Conservation (phyloP, 2,797 vertebrate species). For the Synanceia verrucosa region DNA sequence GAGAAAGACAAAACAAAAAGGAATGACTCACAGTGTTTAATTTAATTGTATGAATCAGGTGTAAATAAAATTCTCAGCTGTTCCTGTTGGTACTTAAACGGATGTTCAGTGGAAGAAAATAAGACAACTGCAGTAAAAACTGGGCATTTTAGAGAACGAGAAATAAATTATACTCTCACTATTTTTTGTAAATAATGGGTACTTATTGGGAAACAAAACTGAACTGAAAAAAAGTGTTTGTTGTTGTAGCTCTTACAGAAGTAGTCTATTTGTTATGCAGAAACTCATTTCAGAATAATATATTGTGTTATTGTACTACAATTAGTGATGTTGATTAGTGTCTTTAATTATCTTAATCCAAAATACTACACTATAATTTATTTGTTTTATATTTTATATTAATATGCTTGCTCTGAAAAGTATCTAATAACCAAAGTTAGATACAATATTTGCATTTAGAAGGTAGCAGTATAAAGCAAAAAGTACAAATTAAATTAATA, state of each 20-base stretch:
- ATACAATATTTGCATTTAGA: not conserved
- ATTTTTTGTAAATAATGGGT: not conserved
- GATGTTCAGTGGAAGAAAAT: not conserved
- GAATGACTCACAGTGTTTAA: not conserved
- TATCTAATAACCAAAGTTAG: no score
- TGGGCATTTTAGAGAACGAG: not conserved
- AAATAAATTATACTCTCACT: not conserved
- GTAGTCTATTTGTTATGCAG: no score
- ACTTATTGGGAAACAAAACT: no score
- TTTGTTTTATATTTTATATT: not conserved
- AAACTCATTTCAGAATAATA: not conserved
- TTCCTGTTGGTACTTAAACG: not conserved
- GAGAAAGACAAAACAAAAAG: not conserved
- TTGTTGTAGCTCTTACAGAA: no score
- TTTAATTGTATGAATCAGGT: not conserved
- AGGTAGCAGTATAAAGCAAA: not conserved
- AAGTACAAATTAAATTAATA: not conserved
- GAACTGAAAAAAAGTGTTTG: no score
- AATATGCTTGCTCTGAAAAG: no score
- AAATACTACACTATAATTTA: not conserved
- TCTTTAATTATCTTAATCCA: not conserved
- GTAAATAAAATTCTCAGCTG: not conserved
- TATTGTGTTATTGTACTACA: not conserved
- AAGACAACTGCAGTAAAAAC: not conserved
- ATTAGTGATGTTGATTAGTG: not conserved